Conservation (phyloP, 1,140 invertebrate species). For the Diuraphis noxia region DNA sequence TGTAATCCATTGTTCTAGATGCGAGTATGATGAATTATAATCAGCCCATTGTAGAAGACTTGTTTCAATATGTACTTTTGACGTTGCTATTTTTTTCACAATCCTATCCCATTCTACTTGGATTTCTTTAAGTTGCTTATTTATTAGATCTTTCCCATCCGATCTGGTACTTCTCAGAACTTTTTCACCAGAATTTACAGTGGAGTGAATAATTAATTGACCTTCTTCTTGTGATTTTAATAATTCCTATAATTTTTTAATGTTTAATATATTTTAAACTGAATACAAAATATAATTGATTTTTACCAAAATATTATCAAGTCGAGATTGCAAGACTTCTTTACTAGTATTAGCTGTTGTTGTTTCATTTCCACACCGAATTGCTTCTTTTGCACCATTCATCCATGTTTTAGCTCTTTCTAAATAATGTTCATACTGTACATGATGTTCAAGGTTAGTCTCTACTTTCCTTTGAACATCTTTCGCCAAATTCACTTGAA, state of each 20-base stretch:
- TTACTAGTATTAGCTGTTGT: constrained; percentile 76
- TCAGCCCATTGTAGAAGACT: constrained; percentile 93
- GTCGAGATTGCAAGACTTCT: constrained; percentile 79
- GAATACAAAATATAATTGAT: neutral
- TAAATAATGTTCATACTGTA: constrained; percentile 79
- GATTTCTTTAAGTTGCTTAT: constrained; percentile 83
- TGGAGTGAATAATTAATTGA: constrained; percentile 84
- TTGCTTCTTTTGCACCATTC: constrained; percentile 80
- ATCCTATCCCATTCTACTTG: constrained; percentile 92
- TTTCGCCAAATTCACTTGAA: constrained; percentile 86
- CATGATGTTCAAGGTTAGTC: constrained; percentile 85
- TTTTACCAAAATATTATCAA: constrained; percentile 69
- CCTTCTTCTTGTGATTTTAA: constrained; percentile 85
- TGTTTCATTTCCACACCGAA: constrained; percentile 77
- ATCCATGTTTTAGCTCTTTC: constrained; percentile 86
- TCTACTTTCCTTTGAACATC: constrained; percentile 92
- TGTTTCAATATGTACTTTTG: constrained; percentile 90
- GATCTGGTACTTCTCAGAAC: constrained; percentile 83
- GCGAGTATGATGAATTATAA: constrained; percentile 87
- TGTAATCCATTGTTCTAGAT: constrained; percentile 92
- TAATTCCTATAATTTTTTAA: constrained; percentile 66
- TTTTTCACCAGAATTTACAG: constrained; percentile 92
- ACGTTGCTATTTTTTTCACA: constrained; percentile 88
- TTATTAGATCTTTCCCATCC: constrained; percentile 86
- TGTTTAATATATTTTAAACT: neutral